A percentile compares a stretch with the other conserved stretches of the same genome.
Conservation (phyloP, 2,888 invertebrate genomes). For the Stenodema calcarata region DNA sequence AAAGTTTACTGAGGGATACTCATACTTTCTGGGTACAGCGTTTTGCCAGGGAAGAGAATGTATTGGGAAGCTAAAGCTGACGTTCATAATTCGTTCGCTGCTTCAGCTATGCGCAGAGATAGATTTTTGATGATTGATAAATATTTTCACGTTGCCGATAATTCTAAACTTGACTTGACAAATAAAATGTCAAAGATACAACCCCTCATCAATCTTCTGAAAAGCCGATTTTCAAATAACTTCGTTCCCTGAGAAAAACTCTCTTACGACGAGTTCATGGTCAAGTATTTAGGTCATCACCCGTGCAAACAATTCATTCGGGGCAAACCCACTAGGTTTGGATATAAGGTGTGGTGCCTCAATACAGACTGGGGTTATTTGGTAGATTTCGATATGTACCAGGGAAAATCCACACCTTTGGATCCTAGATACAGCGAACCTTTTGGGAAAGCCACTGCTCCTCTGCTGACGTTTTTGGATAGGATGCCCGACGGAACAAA, state of each 20-base stretch:
- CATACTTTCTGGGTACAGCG: conserved; percentile 56
- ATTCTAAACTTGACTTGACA: conserved; percentile 52
- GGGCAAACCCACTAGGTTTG: conserved; percentile 59
- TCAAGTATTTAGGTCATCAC: conserved; percentile 59
- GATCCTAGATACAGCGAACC: conserved; percentile 47
- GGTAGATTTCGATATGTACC: conserved; percentile 58
- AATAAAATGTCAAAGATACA: conserved; percentile 58
- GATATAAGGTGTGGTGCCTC: conserved; percentile 59
- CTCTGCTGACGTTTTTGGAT: conserved; percentile 54
- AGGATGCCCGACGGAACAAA: conserved; percentile 52
- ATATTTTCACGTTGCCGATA: conserved; percentile 57
- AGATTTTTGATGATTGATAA: conserved; percentile 56
- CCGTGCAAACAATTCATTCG: conserved; percentile 46
- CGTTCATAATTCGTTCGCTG: conserved; percentile 53
- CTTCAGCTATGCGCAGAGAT: conserved; percentile 56
- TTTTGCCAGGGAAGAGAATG: conserved; percentile 51
- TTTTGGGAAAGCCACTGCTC: conserved; percentile 58
- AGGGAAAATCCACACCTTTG: conserved; percentile 56
- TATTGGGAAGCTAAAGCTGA: conserved; percentile 56
- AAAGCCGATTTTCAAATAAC: conserved; percentile 55
- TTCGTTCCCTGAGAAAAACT: conserved; percentile 55
- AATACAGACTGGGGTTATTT: conserved; percentile 55
- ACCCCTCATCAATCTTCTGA: conserved; percentile 55
- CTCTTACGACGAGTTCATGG: conserved; percentile 59
- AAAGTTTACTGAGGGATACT: conserved; percentile 40